Evolutionary conservation across 1,140 invertebrate genomes (phyloP), one percentile per base, ranked within the genome.

Genomic region (Neodiprion lecontei): DNA sequence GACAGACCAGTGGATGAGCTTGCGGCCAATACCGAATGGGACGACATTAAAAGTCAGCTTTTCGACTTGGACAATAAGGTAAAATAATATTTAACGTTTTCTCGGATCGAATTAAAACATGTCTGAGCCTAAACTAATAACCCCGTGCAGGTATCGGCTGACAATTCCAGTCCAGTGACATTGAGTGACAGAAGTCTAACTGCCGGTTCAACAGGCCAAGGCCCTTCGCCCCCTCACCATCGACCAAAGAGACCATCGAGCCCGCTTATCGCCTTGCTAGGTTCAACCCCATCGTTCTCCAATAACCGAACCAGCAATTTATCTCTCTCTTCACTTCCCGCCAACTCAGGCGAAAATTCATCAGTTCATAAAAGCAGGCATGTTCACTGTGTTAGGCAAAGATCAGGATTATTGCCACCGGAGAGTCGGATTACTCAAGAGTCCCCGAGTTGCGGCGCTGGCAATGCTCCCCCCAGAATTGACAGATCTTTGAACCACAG

Each of bases 171-270:
- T 68, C 77, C 72, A 17, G 90, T 89, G 69, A 86, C 90, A 61
- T 87, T 91, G 40, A 84, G 87, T 61, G 85, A 85, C 74, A 79
- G 83, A 9, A 87, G 84, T 47, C 88, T 90, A 65, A 91, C 89
- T 73, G 88, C 89, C 74, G 89, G 89, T 11, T 90, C 91, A 10
- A 90, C 91, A 67, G 91, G 91, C 76, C 95, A 96, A 88, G 96
- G 96, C 9, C 95, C 96, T 9, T 96, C 96, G 2, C 96, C 96
- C 7, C 93, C 96, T 12, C 95, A 95, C 88, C 94, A 95, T 85
- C 93, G 93, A 82, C 93, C 93, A 67, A 94, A 94, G 77, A 89
- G 95, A 80, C 95, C 95, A 67, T 94, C 95, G 17, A 96, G 95
- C 79, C 95, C 96, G 70, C 95, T 95, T 78, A 95, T 95, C 81